phyloP scores from a whole-genome alignment of 2,888 invertebrate species.

The Drosophila anomelani region DNA sequence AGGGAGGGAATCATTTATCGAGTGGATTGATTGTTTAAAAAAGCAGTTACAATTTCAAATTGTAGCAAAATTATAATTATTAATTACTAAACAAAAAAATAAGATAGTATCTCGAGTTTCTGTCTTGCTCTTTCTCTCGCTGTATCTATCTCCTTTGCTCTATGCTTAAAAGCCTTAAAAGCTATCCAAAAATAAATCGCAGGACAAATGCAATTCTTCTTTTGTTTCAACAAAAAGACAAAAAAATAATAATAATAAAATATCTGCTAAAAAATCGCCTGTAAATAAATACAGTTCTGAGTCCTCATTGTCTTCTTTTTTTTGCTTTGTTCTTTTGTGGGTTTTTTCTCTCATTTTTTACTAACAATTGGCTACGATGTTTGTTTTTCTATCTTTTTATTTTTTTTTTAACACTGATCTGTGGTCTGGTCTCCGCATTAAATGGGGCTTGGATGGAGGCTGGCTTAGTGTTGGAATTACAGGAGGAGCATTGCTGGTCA shows the following conservation, averaged over 20 bases:
- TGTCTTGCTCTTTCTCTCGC: background rate
- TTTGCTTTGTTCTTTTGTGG: constrained; percentile 26
- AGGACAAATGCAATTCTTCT: constrained; percentile 9
- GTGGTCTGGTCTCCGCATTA: constrained; percentile 21
- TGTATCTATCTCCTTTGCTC: constrained; percentile 28
- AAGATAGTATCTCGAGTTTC: constrained; percentile 20
- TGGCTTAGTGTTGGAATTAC: constrained; percentile 7
- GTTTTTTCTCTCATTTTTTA: constrained; percentile 23
- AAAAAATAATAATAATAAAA: constrained; percentile 22
- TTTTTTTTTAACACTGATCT: constrained; percentile 16
- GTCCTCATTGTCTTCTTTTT: constrained; percentile 25
- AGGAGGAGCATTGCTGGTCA: background rate
- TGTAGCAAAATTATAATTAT: constrained; percentile 58
- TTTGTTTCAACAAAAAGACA: constrained; percentile 11
- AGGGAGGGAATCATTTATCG: constrained; percentile 35
- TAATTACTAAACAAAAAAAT: constrained; percentile 26
- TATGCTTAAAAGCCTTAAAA: constrained; percentile 28
- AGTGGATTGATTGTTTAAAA: constrained; percentile 21
- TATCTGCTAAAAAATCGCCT: constrained; percentile 24
- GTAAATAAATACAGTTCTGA: constrained; percentile 49
- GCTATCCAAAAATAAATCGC: constrained; percentile 34
- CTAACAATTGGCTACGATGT: constrained; percentile 38
- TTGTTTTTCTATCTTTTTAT: background rate
- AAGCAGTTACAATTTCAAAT: constrained; percentile 61
- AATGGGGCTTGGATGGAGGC: constrained; percentile 26